phyloP scores from a whole-genome alignment of 2,888 invertebrate genomes.

The Zygogramma bicolorata region DNA sequence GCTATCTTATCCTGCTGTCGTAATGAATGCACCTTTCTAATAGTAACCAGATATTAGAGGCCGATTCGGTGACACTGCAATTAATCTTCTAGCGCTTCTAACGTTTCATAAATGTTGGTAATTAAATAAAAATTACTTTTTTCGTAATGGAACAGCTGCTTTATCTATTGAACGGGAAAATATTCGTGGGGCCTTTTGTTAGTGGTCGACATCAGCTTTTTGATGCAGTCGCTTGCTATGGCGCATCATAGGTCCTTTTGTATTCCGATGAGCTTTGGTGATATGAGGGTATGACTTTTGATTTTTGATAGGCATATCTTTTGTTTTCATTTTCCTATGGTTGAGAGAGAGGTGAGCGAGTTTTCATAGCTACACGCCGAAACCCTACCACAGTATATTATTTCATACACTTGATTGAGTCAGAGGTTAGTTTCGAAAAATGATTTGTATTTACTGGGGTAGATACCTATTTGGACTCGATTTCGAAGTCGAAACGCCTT shows the following conservation, averaged over 20 bases:
- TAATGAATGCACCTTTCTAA: slow-evolving; percentile 25
- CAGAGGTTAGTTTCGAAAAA: too few species aligned
- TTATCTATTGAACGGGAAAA: slow-evolving; percentile 1
- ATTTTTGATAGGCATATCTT: neutral
- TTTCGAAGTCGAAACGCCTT: too few species aligned
- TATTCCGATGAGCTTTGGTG: slow-evolving; percentile 3
- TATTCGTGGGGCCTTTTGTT: slow-evolving; percentile 18
- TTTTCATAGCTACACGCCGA: too few species aligned
- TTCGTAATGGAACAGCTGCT: slow-evolving; percentile 26
- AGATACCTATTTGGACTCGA: too few species aligned
- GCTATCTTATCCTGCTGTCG: slow-evolving; percentile 18
- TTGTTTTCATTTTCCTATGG: neutral
- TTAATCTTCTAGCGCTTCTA: slow-evolving; percentile 29
- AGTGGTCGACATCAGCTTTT: neutral
- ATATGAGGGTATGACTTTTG: neutral
- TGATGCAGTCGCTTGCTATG: slow-evolving; percentile 11
- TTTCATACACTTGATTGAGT: too few species aligned
- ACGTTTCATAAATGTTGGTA: slow-evolving; percentile 18
- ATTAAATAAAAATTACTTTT: slow-evolving; percentile 27
- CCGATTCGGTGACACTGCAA: slow-evolving; percentile 22
- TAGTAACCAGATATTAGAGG: slow-evolving; percentile 21
- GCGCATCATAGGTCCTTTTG: slow-evolving; percentile 17
- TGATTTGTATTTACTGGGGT: too few species aligned
- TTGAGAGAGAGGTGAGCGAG: neutral
- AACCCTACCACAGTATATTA: too few species aligned